Evolutionary conservation across 2,888 invertebrate genomes (phyloP), one percentile per base, ranked within the genome.

Genomic region (Aelia acuminata): DNA sequence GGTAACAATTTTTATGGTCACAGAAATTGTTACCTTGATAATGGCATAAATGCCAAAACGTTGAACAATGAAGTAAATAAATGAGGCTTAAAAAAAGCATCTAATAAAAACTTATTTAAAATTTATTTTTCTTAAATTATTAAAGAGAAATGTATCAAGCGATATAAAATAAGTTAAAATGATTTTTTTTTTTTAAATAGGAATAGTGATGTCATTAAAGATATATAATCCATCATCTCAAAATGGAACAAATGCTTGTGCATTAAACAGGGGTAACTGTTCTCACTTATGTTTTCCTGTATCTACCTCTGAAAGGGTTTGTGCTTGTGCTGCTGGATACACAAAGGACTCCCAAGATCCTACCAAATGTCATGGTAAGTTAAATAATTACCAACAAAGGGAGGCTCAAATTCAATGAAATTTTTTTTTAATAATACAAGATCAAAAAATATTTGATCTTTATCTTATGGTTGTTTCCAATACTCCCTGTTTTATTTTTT

Each of bases 271-370:
- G 90, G 93, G 93, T 0, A 93, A 94, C 50, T 97, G 96, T 92
- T 94, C 95, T 89, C 96, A 97, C 92, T 93, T 97, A 10, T 97
- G 97, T 92, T 92, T 97, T 90, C 95, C 96, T 8, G 93, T 93
- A 35, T 94, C 95, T 0, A 91, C 91, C 22, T 93, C 92, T 0
- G 93, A 93, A 87, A 93, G 94, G 91, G 93, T 93, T 31, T 98
- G 97, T 92, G 94, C 94, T 91, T 98, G 97, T 92, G 96, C 97
- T 15, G 94, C 95, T 86, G 97, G 97, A 0, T 96, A 94, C 91
- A 91, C 92, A 26, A 91, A 93, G 35, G 93, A 94, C 91, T 93
- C 93, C 0, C 92, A 92, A 39, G 93, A 95, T 92, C 91, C 92
- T 0, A 93, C 93, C 3, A 93, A 93, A 80, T 95, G 95, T 90